phyloP scores from a whole-genome alignment of 2,888 invertebrate genomes.

The Rhagonycha fulva region DNA sequence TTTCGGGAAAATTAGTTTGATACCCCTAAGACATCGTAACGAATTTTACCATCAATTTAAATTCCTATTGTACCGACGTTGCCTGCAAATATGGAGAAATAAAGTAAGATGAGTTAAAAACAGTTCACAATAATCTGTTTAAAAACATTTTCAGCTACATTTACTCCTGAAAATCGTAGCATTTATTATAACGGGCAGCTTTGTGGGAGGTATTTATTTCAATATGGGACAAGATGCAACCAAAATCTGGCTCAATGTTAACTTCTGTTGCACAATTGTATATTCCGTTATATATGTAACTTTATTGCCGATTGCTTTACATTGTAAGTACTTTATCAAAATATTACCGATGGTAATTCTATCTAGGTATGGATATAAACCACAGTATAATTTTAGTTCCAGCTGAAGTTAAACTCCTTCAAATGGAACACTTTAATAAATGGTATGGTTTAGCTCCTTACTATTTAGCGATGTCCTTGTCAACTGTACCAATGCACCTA shows the following conservation, averaged over 20 bases:
- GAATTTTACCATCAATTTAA: conserved; percentile 70
- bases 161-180: conserved; percentile 69
- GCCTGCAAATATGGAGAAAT: conserved; percentile 76
- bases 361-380: no score
- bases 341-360: no score
- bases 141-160: no score
- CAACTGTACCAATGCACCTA: conserved; percentile 74
- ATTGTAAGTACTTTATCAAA: conserved; percentile 65
- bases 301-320: conserved; percentile 78
- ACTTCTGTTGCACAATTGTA: conserved; percentile 78
- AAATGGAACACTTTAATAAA: conserved; percentile 82
- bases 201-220: conserved; percentile 72
- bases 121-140: no score
- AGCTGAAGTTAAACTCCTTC: conserved; percentile 73
- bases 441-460: conserved; percentile 84
- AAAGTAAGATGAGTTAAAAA: conserved; percentile 58
- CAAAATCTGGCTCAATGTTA: conserved; percentile 82
- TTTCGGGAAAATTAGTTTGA: not conserved
- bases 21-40: conserved; percentile 58
- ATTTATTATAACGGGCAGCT: conserved; percentile 69
- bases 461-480: conserved; percentile 72
- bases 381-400: conserved; percentile 84
- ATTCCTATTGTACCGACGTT: conserved; percentile 70
- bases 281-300: conserved; percentile 82
- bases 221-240: conserved; percentile 80